A percentile compares a stretch with the other conserved stretches of the same genome.
phyloP scores from a whole-genome alignment of 2,113 vertebrate species.

The Notarius quadriscutis region DNA sequence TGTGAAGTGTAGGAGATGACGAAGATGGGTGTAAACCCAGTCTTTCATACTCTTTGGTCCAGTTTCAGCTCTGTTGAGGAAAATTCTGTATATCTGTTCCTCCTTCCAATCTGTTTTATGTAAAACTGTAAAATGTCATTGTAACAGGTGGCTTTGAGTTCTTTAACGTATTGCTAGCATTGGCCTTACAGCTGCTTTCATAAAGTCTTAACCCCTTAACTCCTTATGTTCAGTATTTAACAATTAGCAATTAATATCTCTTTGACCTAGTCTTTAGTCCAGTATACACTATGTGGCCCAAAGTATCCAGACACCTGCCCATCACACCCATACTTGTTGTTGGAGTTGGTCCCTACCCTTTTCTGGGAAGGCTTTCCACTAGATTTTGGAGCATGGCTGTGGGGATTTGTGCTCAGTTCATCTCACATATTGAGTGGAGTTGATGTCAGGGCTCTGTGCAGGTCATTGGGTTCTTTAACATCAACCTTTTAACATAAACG shows the following conservation, averaged over 20 bases:
- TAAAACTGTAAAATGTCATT: conserved; percentile 2
- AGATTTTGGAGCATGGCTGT: background rate
- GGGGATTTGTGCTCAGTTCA: background rate
- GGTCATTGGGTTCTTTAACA: background rate
- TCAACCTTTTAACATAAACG: background rate
- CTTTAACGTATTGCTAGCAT: background rate
- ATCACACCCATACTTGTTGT: background rate
- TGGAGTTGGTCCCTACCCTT: background rate
- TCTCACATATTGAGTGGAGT: background rate
- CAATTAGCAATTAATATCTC: background rate
- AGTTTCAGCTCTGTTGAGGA: background rate
- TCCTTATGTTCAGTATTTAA: background rate
- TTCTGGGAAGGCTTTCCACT: background rate
- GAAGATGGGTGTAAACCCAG: background rate
- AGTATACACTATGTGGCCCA: background rate
- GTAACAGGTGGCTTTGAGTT: background rate
- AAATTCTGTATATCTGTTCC: background rate
- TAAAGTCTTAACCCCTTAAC: too few species aligned
- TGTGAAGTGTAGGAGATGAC: background rate
- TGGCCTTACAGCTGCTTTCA: background rate
- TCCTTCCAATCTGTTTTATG: background rate
- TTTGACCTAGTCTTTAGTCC: background rate
- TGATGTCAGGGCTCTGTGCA: background rate
- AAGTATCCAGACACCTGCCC: background rate
- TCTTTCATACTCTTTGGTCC: background rate